These are phyloP conservation scores for Drosophila lutescens DNA, from an alignment of 2,888 invertebrate species.

Conservation along the genomic window DNA sequence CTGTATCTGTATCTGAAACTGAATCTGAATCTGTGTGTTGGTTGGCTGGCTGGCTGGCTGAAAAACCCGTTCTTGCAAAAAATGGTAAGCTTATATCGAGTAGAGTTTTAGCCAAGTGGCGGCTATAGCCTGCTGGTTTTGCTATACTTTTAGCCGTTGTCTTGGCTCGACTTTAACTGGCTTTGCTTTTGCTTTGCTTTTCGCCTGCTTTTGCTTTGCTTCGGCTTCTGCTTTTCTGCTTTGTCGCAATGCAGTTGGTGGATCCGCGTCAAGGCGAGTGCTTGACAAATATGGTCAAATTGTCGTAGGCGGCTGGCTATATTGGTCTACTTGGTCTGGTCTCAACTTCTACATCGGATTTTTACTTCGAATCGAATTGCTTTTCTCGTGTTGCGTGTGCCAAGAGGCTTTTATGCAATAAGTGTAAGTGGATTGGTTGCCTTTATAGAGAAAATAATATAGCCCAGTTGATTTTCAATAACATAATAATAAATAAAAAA, in stretches of 20 bases:
- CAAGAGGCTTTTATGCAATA: conserved; percentile 38
- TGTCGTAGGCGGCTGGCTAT: conserved; percentile 63
- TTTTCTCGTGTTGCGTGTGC: conserved; percentile 27
- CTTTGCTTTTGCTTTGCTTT: conserved; percentile 20
- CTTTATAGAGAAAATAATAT: not conserved
- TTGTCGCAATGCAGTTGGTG: conserved; percentile 35
- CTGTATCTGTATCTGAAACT: not conserved
- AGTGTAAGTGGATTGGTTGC: conserved; percentile 10
- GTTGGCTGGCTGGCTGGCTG: conserved; percentile 27
- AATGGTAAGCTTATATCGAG: conserved; percentile 47
- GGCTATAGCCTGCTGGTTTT: not conserved
- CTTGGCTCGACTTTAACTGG: conserved; percentile 7
- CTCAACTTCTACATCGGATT: conserved; percentile 29
- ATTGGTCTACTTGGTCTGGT: conserved; percentile 35
- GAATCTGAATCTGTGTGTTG: conserved; percentile 6
- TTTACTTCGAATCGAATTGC: conserved; percentile 3
- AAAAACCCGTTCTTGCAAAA: conserved; percentile 62
- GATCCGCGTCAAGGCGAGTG: conserved; percentile 60
- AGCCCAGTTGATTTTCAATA: not conserved
- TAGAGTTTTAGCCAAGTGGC: conserved; percentile 52
- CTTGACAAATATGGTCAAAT: conserved; percentile 67
- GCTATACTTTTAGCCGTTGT: conserved; percentile 32
- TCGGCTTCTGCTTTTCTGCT: conserved; percentile 18
- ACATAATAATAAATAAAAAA: too few species aligned
- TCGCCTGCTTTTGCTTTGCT: conserved; percentile 24